phyloP scores from a whole-genome alignment of 2,797 vertebrate genomes.

The Pachyuromys duprasi region DNA sequence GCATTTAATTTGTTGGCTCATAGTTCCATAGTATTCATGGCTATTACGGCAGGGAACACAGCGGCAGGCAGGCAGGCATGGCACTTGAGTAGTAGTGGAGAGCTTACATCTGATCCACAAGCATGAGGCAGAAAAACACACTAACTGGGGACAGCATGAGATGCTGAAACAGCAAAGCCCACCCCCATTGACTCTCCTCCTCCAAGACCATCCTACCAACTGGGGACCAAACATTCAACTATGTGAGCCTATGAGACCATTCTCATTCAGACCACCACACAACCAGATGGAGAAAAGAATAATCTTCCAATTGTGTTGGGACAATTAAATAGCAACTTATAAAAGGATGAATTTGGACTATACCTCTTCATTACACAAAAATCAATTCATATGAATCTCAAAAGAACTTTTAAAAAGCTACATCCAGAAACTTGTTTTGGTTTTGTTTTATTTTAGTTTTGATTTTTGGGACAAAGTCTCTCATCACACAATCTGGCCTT shows the following conservation, averaged over 20 bases:
- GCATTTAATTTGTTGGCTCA: neutral
- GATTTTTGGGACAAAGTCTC: neutral
- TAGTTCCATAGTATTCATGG: neutral
- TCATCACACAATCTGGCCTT: neutral
- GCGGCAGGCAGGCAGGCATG: neutral
- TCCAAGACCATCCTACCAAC: neutral
- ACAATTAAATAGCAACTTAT: neutral
- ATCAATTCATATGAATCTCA: neutral
- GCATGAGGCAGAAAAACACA: neutral
- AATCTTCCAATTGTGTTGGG: neutral
- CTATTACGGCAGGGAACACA: neutral
- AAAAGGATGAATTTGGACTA: neutral
- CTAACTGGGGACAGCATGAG: neutral
- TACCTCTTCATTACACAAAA: neutral
- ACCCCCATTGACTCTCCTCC: neutral
- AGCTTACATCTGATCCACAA: neutral
- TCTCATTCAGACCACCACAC: neutral
- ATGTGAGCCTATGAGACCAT: neutral
- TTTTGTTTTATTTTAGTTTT: neutral
- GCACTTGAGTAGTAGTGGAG: neutral
- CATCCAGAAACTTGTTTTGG: neutral
- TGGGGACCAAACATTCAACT: neutral
- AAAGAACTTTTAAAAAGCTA: neutral
- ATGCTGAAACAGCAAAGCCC: neutral
- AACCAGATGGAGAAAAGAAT: neutral